Base-by-base conservation (phyloP, 2,888 invertebrate genomes). In the Drosophila meridiana region DNA sequence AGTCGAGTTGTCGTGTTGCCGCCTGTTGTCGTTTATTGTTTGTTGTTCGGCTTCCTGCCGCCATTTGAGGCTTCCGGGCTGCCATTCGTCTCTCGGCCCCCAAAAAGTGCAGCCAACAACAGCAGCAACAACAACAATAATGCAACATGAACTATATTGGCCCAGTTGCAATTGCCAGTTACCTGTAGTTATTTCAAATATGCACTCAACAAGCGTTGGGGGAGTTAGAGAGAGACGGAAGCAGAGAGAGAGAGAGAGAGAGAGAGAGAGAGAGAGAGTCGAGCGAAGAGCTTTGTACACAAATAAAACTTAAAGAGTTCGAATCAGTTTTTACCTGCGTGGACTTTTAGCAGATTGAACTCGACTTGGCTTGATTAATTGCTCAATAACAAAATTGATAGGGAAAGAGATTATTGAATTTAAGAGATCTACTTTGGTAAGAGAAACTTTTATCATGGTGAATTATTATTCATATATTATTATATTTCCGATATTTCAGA, bases 41-140 rank as follows among this genome's bases (percentile, higher is more conserved):
- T 82, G 87, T 69, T 79, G 67, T 48, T 79, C 74, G 70, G 70
- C 75, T 84, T 89, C 89, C 83, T 86, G 87, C 69, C 82, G 86
- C 73, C 85, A 79, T 83, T 84, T 78, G 66, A 72, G 69, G 81
- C 73, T 84, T 89, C 89, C 89, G 77, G 73, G 50, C 74, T 72
- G 75, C 68, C 84, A 78, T 68, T 66, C 81, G 57, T 50, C 64
- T 60, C 43, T 48, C 7, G 62, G 57, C 28, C 62, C 13, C 71
- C 52, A n/a, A 38, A 70, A 67, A 67, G 78, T 69, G 68, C 73
- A 61, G 8, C 36, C 36, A 48, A 30, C 48, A 28, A 48, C 28
- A 28, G 3, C 28, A 28, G 3, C 47, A 48, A 6, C 30, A 28
- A 14, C 26, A 26, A 45, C 45, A 13, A 5, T n/a, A 34, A 36